phyloP scores from a whole-genome alignment of 2,888 invertebrate genomes.

The Petrophora chlorosata region DNA sequence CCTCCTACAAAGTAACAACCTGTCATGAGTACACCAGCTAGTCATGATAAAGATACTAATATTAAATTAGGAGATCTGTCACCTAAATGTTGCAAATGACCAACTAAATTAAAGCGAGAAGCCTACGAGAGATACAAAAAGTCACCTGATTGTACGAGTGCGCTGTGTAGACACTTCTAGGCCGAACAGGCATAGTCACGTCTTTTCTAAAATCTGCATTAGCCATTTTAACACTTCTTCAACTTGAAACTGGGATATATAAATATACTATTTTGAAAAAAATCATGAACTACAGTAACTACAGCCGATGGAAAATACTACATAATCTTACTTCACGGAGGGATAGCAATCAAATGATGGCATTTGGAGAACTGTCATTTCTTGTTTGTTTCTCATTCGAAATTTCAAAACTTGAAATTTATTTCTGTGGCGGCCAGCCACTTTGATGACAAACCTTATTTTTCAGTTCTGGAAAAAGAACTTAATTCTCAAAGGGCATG shows the following conservation, averaged over 20 bases:
- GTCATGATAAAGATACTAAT: no score
- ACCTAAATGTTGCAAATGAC: no score
- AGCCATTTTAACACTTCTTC: conserved; percentile 76
- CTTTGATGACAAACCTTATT: neutral
- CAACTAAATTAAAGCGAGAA: no score
- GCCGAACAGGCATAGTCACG: conserved; percentile 80
- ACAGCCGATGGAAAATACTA: conserved; percentile 70
- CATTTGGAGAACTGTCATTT: conserved; percentile 22
- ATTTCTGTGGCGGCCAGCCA: neutral
- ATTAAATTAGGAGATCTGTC: no score
- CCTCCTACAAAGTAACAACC: conserved; percentile 63
- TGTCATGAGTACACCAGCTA: no score
- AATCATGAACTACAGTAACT: conserved; percentile 72
- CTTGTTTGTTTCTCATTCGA: conserved; percentile 28
- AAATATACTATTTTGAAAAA: conserved; percentile 68
- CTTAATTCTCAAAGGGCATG: no score
- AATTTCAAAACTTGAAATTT: conserved; percentile 18
- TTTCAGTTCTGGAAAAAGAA: neutral
- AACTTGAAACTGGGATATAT: conserved; percentile 64
- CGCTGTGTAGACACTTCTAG: conserved; percentile 87
- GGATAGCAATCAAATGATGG: conserved; percentile 35
- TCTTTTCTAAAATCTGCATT: conserved; percentile 79
- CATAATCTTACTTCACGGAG: conserved; percentile 69
- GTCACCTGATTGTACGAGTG: conserved; percentile 84
- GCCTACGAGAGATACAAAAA: conserved; percentile 18